These are phyloP conservation scores for Ciconia nigra DNA, from an alignment of 2,797 vertebrate species.

Conservation along the genomic window DNA sequence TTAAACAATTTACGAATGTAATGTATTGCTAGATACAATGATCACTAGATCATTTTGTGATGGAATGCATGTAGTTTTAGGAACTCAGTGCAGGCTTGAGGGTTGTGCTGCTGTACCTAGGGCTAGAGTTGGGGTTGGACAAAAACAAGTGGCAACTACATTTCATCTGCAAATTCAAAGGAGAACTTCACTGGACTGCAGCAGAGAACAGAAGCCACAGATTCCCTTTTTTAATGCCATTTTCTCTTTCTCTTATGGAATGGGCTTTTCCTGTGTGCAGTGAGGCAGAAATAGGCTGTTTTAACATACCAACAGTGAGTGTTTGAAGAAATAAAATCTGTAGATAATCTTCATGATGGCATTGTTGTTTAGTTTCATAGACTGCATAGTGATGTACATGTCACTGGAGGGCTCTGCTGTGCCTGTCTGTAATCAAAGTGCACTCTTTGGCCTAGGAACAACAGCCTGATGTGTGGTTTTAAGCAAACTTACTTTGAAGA, in stretches of 20 bases:
- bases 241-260: not conserved
- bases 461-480: not conserved
- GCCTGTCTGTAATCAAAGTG: not conserved
- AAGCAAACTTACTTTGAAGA: not conserved
- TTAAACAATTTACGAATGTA: not conserved
- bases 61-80: not conserved
- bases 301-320: not conserved
- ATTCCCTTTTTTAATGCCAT: not conserved
- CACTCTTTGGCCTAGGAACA: not conserved
- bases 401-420: not conserved
- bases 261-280: not conserved
- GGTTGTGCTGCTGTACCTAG: not conserved
- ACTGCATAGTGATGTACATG: not conserved
- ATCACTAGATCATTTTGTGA: not conserved
- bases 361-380: not conserved
- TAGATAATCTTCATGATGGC: not conserved
- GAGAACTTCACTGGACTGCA: not conserved
- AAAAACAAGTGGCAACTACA: not conserved
- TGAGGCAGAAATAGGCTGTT: not conserved
- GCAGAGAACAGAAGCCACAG: not conserved
- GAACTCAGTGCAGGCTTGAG: not conserved
- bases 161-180: not conserved
- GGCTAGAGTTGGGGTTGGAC: not conserved
- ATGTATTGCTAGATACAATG: not conserved
- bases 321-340: not conserved